These are phyloP conservation scores for Anthopleura xanthogrammica DNA, from an alignment of 92 coral and sea anemone species.

Conservation along the genomic window DNA sequence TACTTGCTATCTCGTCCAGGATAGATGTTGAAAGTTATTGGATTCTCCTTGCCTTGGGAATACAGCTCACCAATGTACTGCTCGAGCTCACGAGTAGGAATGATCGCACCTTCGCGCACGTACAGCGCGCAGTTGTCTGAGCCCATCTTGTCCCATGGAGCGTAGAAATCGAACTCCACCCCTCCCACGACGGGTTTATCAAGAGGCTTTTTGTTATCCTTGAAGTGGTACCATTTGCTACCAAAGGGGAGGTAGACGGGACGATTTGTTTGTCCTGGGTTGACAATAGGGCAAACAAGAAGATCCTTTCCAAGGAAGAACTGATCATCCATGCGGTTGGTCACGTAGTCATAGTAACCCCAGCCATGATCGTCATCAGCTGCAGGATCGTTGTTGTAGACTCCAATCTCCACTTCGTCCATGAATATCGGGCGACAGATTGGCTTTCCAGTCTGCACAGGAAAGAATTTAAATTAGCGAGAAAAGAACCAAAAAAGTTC, in stretches of 20 bases:
- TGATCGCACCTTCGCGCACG: conserved; percentile 76
- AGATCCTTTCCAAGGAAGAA: conserved; percentile 70
- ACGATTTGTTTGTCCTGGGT: conserved; percentile 70
- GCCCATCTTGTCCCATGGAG: conserved; percentile 69
- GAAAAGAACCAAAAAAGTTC: background rate
- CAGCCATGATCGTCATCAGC: conserved; percentile 66
- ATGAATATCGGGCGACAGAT: conserved; percentile 78
- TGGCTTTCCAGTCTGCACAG: conserved; percentile 52
- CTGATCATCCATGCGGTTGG: conserved; percentile 79
- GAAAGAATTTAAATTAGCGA: background rate
- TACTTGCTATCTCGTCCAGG: conserved; percentile 65
- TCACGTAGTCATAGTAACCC: conserved; percentile 59
- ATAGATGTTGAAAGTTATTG: conserved; percentile 65
- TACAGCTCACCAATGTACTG: conserved; percentile 76
- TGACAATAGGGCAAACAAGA: conserved; percentile 63
- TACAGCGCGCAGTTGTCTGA: conserved; percentile 71
- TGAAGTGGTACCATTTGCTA: conserved; percentile 71
- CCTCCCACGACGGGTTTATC: conserved; percentile 62
- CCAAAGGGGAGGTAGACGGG: conserved; percentile 75
- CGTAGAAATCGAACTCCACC: conserved; percentile 71
- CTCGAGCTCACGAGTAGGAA: conserved; percentile 70
- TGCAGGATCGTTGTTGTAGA: conserved; percentile 62
- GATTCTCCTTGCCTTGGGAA: conserved; percentile 61
- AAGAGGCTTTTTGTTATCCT: conserved; percentile 55
- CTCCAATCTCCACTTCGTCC: conserved; percentile 68